A percentile compares a stretch with the other conserved stretches of the same genome.
phyloP scores from a whole-genome alignment of 1,140 invertebrate genomes.

The Oedothorax gibbosus region DNA sequence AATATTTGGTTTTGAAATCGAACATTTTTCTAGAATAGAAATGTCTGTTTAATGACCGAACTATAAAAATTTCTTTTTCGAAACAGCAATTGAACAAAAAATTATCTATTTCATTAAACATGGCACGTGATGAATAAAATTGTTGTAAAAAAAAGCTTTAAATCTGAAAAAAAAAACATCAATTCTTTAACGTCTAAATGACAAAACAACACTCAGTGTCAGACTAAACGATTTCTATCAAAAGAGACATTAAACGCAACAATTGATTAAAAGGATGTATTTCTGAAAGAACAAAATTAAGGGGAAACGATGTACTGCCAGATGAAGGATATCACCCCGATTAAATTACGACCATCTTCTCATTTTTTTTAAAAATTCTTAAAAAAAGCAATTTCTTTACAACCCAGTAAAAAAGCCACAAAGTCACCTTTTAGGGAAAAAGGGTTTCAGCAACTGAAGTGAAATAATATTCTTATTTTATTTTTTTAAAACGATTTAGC shows the following conservation, averaged over 20 bases:
- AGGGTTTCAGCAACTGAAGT: constrained; percentile 6
- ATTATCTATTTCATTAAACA: no score
- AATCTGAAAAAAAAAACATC: no score
- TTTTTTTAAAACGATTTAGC: neutral
- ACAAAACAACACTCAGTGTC: neutral
- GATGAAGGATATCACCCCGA: constrained; percentile 29
- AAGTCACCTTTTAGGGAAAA: constrained; percentile 49
- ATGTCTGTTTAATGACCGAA: no score
- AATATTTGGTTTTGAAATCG: no score
- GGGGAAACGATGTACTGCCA: constrained; percentile 21
- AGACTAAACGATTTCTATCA: neutral
- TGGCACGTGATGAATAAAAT: no score
- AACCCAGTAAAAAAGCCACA: constrained; percentile 35
- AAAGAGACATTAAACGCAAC: neutral
- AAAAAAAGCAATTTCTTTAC: constrained; percentile 29
- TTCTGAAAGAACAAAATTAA: constrained; percentile 35
- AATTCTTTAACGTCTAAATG: no score
- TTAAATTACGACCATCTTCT: constrained; percentile 21
- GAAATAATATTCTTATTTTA: constrained; percentile 21
- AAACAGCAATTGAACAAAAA: no score
- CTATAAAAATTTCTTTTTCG: no score
- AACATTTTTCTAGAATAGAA: no score
- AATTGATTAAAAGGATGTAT: constrained; percentile 33
- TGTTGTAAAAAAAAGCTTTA: no score
- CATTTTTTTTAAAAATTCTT: neutral